A percentile compares a stretch with the other conserved stretches of the same genome.
phyloP scores from a whole-genome alignment of 2,888 invertebrate species.

The Ellobium chinense region DNA sequence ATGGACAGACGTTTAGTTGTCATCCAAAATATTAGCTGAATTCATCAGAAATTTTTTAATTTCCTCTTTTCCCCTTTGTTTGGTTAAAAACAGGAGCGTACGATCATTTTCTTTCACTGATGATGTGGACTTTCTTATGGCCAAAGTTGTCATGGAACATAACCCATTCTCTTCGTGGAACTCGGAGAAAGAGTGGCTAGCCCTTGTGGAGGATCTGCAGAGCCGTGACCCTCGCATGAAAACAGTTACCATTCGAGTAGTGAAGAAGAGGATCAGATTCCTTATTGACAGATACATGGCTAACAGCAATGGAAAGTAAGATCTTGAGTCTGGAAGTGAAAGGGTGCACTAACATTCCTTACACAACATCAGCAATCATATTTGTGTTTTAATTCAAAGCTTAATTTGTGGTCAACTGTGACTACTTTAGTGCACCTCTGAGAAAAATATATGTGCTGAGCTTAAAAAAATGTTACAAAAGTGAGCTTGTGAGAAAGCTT shows the following conservation, averaged over 20 bases:
- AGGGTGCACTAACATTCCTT: no score
- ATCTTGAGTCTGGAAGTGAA: background rate
- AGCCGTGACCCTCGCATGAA: conserved; percentile 23
- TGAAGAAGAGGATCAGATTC: conserved; percentile 45
- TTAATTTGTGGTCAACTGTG: no score
- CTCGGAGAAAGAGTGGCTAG: conserved; percentile 37
- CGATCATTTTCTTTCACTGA: conserved; percentile 45
- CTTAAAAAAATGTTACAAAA: no score
- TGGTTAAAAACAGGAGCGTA: conserved; percentile 29
- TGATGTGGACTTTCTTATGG: conserved; percentile 44
- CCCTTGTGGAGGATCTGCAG: conserved; percentile 32
- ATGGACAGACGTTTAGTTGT: no score
- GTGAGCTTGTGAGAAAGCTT: no score
- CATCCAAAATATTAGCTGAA: no score
- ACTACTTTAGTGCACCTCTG: no score
- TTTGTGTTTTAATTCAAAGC: no score
- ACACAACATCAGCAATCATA: no score
- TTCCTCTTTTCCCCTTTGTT: background rate
- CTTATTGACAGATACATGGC: conserved; percentile 45
- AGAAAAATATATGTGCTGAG: no score
- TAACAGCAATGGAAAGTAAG: conserved; percentile 45
- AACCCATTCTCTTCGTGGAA: conserved; percentile 43
- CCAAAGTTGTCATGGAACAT: conserved; percentile 41
- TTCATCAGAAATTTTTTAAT: no score
- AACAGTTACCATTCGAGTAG: conserved; percentile 35